Evolutionary conservation across 2,113 vertebrate species (phyloP), one percentile per base, ranked within the genome.

Genomic region (Dissostichus mawsoni): DNA sequence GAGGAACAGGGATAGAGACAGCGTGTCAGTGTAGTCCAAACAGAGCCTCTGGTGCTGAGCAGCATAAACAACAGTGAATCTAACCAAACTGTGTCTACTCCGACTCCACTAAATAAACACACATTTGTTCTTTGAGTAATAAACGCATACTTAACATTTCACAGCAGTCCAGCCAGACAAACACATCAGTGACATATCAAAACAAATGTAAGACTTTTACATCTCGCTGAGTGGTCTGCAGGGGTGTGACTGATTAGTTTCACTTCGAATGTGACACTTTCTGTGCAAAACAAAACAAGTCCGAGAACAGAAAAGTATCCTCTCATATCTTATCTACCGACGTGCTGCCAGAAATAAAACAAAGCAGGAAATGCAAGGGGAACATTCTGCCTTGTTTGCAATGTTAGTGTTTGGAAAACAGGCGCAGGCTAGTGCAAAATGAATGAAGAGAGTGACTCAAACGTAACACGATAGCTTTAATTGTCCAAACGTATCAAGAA

Each of bases 401-500:
- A 11, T 16, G 48, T 16, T 63, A 81, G 58, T 74, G 47, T 59
- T 55, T 79, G 69, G 18, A 81, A 83, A 89, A 80, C 81, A 84
- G 57, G 53, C 52, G 12, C 44, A 70, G 63, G 52, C 59, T 20
- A 58, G 85, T 70, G 41, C 44, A 71, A 76, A 85, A 78, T 72
- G 51, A 72, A 74, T 23, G 61, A 68, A 63, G 68, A 56, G 25
- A 65, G 52, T 55, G 78, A 85, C 77, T 83, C 8, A 18, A 71
- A 74, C 66, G 87, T 70, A 91, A 92, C 56, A 12, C 8, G 70
- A 92, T 86, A 81, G 80, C 45, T 56, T 33, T 85, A 85, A 91
- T 87, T 84, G 90, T 85, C 82, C 57, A 81, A 76, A 57, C 74
- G 74, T 79, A 87, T 87, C 80, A 85, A 79, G 70, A 82, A 84